Base-by-base conservation (phyloP, 2,113 vertebrate species). In the Ursus arctos region DNA sequence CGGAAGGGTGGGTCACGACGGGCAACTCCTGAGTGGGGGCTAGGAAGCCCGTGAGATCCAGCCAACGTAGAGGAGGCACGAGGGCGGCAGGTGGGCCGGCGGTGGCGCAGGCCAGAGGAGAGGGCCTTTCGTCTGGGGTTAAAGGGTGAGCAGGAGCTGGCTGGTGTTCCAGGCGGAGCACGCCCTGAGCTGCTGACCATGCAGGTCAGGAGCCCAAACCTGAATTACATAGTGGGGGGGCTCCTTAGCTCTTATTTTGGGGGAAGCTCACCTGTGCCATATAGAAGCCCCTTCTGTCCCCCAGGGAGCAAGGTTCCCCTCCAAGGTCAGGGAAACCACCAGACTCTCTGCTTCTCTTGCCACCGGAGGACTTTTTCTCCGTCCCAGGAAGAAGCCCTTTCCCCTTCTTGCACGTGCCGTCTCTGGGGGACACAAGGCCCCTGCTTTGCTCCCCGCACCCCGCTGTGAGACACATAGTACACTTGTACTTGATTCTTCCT, bases 391-490 rank as follows among this genome's bases (percentile, higher is more conserved):
- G 84, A 71, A 69, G 3, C 6, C 21, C 51, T 33, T 24, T 31
- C 22, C 33, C 40, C 21, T 47, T 59, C 33, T 31, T 4, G 53
- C 18, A 1, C 3, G 3, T 15, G 40, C 26, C 26, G 4, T 12
- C 51, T 89, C 49, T 80, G 26, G 12, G 43, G 19, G 33, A 36
- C 63, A 11, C 36, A 18, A 12, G 55, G 11, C 19, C 6, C 88
- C 21, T 18, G 19, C 6, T 28, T 6, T 76, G 61, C 7, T 22
- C 33, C 10, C 8, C 7, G 1, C 21, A 13, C 36, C 15, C 10
- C 3, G 12, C 11, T 0, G 0, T 22, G 74, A n/a, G 43, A 40
- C 6, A 2, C 47, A 33, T 33, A 40, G 2, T 15, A 1, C 19
- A 31, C 40, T 85, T 21, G 24, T 19, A 0, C 65, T 61, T 16